Conservation (phyloP, 2,113 vertebrate genomes). For the Calidris pygmaea region DNA sequence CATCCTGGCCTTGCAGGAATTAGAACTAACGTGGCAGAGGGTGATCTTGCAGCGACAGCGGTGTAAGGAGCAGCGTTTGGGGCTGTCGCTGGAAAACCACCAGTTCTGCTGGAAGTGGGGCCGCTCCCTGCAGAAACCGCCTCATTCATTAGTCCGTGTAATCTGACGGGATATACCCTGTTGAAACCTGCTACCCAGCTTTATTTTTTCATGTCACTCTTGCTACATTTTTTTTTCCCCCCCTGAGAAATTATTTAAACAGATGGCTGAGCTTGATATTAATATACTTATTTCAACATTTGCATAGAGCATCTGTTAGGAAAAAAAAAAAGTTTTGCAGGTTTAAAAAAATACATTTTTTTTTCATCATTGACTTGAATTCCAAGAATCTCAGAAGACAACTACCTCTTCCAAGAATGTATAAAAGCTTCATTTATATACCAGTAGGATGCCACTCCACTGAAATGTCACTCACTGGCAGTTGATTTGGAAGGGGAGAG, state of each 20-base stretch:
- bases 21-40: background rate
- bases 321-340: background rate
- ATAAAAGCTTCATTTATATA: constrained; percentile 35
- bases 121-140: background rate
- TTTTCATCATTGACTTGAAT: constrained; percentile 49
- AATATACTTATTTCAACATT: constrained; percentile 65
- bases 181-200: constrained; percentile 4
- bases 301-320: constrained; percentile 62
- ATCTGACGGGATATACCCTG: background rate
- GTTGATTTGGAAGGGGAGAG: constrained; percentile 33
- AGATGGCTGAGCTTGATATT: constrained; percentile 61
- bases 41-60: fast-evolving
- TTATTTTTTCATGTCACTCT: constrained; percentile 14
- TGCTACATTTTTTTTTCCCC: background rate
- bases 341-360: background rate
- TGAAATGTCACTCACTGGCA: constrained; percentile 43
- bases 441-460: constrained; percentile 31
- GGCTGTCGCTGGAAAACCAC: background rate
- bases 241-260: constrained; percentile 47
- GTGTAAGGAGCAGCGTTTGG: background rate
- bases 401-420: constrained; percentile 36
- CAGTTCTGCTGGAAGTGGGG: background rate
- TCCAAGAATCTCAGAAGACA: constrained; percentile 51
- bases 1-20: background rate
- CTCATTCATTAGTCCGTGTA: background rate